phyloP scores from a whole-genome alignment of 2,113 vertebrate genomes.

The Theristicus caerulescens region DNA sequence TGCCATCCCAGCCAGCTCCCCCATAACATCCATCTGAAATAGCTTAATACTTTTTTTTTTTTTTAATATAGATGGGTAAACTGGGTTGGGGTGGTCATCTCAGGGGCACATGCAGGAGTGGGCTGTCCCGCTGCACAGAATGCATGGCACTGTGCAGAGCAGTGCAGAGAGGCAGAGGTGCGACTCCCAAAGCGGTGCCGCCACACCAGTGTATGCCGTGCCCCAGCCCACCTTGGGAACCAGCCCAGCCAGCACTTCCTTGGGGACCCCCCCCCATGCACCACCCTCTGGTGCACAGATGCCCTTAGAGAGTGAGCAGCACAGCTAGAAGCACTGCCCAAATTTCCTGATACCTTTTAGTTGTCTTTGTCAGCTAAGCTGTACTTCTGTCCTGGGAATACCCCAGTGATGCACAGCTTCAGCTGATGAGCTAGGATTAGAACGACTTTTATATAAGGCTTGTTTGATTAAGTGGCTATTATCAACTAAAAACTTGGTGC shows the following conservation, averaged over 20 bases:
- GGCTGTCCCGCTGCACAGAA: neutral
- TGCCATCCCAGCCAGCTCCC: neutral
- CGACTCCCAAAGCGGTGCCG: fast-evolving
- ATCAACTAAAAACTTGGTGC: slow-evolving; percentile 34
- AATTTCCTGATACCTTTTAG: neutral
- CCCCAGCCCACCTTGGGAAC: neutral
- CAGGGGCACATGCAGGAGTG: neutral
- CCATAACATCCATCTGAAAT: neutral
- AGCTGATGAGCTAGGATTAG: slow-evolving; percentile 32
- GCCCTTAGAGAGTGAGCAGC: neutral
- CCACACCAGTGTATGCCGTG: fast-evolving
- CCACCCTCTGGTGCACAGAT: neutral
- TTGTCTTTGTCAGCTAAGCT: neutral
- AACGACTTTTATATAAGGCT: slow-evolving; percentile 28
- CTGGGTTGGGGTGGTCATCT: neutral
- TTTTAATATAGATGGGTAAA: neutral
- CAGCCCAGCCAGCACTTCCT: fast-evolving
- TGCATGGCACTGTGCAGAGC: fast-evolving
- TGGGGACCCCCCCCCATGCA: neutral
- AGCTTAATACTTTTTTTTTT: neutral
- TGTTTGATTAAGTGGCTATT: slow-evolving; percentile 59
- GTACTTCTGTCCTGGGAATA: slow-evolving; percentile 15
- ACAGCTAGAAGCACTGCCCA: neutral
- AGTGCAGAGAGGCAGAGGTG: neutral
- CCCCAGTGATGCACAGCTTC: neutral